A percentile compares a stretch with the other conserved stretches of the same genome.
Evolutionary conservation across 2,888 invertebrate genomes (phyloP).

Genomic region (Aplocera efformata): DNA sequence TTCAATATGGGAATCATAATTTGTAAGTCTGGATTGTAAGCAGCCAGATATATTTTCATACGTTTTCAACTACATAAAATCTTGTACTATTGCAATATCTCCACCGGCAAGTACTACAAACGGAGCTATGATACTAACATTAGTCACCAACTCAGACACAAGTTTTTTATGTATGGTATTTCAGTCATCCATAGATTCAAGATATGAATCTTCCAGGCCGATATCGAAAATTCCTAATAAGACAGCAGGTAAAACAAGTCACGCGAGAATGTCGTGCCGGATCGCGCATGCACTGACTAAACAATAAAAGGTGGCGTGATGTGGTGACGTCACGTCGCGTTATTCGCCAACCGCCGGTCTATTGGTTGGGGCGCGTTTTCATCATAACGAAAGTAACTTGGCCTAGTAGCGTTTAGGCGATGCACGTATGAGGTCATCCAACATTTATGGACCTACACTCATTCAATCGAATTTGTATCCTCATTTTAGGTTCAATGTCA

Average conservation of each 20-base stretch:
- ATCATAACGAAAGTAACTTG: conserved; percentile 35
- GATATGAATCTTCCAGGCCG: no score
- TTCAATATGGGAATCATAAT: no score
- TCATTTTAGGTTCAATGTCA: conserved; percentile 24
- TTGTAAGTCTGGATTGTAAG: no score
- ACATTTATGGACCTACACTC: no score
- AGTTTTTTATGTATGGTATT: no score
- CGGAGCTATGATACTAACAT: no score
- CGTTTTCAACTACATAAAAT: no score
- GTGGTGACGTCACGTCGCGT: conserved; percentile 75
- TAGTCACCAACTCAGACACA: no score
- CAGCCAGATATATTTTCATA: no score
- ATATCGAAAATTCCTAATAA: background rate
- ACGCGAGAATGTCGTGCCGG: conserved; percentile 55
- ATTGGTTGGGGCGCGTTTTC: conserved; percentile 51
- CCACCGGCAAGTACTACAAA: no score
- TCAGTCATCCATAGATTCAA: no score
- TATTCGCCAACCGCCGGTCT: conserved; percentile 60
- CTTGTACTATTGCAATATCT: no score
- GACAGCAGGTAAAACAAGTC: conserved; percentile 14
- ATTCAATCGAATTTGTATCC: conserved; percentile 26
- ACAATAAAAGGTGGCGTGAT: conserved; percentile 78
- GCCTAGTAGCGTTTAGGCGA: conserved; percentile 31
- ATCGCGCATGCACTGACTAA: conserved; percentile 63
- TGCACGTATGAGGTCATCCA: conserved; percentile 37